These are phyloP conservation scores for Macrotis lagotis DNA, from an alignment of 2,113 vertebrate species.

Conservation along the genomic window DNA sequence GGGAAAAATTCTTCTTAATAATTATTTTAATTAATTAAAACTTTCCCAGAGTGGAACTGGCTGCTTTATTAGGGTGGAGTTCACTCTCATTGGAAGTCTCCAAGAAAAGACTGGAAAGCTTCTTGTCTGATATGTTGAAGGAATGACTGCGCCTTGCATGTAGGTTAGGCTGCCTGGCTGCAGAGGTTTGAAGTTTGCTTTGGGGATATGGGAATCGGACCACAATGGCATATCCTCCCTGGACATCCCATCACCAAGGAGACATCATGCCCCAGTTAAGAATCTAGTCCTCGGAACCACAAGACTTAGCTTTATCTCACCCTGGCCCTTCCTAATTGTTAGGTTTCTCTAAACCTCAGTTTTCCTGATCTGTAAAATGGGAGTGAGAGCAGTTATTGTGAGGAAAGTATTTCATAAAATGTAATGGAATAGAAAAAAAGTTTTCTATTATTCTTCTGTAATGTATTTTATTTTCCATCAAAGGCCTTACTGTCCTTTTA, in stretches of 20 bases:
- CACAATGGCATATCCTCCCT: neutral
- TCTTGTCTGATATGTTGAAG: neutral
- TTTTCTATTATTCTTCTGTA: neutral
- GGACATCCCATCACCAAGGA: too few relatives aligned
- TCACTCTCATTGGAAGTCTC: neutral
- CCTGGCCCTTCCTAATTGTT: neutral
- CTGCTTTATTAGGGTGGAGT: neutral
- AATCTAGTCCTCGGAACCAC: neutral
- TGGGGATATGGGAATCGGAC: neutral
- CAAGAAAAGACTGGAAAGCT: neutral
- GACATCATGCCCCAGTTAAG: neutral
- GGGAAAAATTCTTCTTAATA: neutral
- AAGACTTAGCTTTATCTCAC: neutral
- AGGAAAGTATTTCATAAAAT: neutral
- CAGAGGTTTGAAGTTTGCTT: neutral
- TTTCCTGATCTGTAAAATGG: neutral
- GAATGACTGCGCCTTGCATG: neutral
- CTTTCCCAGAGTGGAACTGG: neutral
- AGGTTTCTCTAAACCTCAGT: accelerated
- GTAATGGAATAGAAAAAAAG: neutral
- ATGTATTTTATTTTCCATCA: neutral
- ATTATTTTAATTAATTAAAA: too few relatives aligned
- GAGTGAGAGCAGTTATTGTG: neutral
- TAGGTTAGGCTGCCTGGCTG: neutral
- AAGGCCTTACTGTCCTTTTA: neutral